phyloP scores from a whole-genome alignment of 2,888 invertebrate species.

The Epinotia ramella region DNA sequence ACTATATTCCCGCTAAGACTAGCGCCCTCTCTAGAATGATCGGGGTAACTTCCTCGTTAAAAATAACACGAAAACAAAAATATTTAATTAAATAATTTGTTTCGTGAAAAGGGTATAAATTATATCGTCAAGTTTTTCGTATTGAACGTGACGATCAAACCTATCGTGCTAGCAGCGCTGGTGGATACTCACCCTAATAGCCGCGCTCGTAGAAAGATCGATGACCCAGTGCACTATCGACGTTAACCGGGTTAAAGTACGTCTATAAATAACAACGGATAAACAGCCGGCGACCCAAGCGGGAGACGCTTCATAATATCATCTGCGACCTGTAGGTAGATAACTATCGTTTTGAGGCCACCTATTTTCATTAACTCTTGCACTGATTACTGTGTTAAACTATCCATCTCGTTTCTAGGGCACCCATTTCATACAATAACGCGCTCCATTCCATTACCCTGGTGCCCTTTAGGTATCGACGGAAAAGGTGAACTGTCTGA shows the following conservation, averaged over 20 bases:
- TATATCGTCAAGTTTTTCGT: too few species aligned
- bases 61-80: too few species aligned
- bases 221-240: slow-evolving; percentile 30
- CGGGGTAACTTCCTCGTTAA: too few species aligned
- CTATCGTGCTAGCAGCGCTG: too few species aligned
- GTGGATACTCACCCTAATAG: too few species aligned
- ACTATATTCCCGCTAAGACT: too few species aligned
- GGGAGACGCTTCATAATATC: background rate
- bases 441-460: slow-evolving; percentile 13
- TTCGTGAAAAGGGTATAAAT: too few species aligned
- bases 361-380: background rate
- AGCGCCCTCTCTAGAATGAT: too few species aligned
- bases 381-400: background rate
- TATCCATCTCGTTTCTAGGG: background rate
- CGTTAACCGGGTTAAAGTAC: slow-evolving; percentile 38
- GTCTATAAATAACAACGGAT: slow-evolving; percentile 30
- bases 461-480: background rate
- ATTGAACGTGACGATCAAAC: too few species aligned
- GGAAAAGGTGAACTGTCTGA: background rate
- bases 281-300: slow-evolving; percentile 8
- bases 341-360: too few species aligned
- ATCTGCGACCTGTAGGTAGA: too few species aligned
- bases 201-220: slow-evolving; percentile 14
- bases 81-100: too few species aligned
- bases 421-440: slow-evolving; percentile 11